phyloP scores from a whole-genome alignment of 2,888 invertebrate species.

The Clusia tigrina region DNA sequence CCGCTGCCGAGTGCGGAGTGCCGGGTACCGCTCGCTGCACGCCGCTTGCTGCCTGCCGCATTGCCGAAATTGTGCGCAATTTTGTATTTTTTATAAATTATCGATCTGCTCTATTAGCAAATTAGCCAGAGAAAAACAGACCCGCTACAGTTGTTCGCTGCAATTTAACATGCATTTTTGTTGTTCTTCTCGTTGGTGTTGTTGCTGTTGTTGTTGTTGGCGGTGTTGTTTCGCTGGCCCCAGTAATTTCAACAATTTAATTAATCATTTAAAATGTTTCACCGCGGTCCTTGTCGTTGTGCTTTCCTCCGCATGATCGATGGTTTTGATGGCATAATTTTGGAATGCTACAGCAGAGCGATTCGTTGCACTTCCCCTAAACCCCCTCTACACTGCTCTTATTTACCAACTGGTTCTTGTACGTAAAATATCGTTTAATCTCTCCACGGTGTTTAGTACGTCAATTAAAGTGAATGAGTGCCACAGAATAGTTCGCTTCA shows the following conservation, averaged over 20 bases:
- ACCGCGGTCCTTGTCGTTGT: neutral
- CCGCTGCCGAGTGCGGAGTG: neutral
- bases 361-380: neutral
- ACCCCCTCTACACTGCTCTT: neutral
- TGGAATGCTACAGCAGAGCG: neutral
- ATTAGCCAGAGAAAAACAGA: neutral
- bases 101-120: neutral
- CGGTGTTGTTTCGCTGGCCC: neutral
- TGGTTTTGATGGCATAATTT: constrained; percentile 1
- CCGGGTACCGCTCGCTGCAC: neutral
- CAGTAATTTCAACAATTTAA: neutral
- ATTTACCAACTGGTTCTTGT: constrained; percentile 14
- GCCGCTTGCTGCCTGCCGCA: too few species aligned
- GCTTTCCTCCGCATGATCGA: too few species aligned
- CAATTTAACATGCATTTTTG: neutral
- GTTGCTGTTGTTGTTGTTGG: neutral
- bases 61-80: neutral
- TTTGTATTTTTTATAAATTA: neutral
- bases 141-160: neutral
- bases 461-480: too few species aligned
- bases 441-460: constrained; percentile 20
- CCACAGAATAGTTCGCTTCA: too few species aligned
- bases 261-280: constrained; percentile 6
- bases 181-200: neutral
- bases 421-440: constrained; percentile 28